Evolutionary conservation across 2,113 vertebrate species (phyloP).

Genomic region (Entosphenus tridentatus): DNA sequence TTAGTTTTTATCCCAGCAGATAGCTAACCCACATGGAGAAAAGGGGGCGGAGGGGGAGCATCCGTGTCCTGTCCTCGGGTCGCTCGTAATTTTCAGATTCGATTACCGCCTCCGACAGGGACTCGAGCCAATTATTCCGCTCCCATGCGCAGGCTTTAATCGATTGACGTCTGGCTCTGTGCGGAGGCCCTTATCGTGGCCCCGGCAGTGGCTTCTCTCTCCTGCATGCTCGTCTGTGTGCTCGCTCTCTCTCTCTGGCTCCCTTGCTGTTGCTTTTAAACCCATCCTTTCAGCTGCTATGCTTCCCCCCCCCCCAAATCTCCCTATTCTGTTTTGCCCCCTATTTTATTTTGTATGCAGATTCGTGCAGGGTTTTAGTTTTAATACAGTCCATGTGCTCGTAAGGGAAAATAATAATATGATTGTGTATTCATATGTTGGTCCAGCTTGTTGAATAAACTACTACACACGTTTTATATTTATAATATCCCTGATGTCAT

Average conservation of each 20-base stretch:
- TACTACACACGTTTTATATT: no score
- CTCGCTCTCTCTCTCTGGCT: slow-evolving; percentile 1
- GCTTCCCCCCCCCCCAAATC: background rate
- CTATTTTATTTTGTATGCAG: no score
- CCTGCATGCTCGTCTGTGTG: background rate
- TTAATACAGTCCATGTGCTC: no score
- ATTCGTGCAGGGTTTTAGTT: no score
- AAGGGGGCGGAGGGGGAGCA: background rate
- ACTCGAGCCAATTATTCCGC: slow-evolving; percentile 6
- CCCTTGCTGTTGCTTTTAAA: background rate
- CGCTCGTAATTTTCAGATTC: slow-evolving; percentile 7
- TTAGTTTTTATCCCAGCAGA: background rate
- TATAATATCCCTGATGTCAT: no score
- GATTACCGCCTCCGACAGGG: slow-evolving; percentile 5
- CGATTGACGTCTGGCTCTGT: slow-evolving; percentile 6
- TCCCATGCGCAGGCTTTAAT: slow-evolving; percentile 5
- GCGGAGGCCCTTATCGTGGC: background rate
- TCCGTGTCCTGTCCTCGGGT: slow-evolving; percentile 5
- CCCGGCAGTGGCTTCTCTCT: slow-evolving; percentile 4
- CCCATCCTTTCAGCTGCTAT: background rate
- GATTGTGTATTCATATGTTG: no score
- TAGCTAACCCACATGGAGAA: background rate
- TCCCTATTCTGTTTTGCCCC: background rate
- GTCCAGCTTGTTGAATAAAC: no score
- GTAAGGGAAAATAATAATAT: no score